These are phyloP conservation scores for Malacoraja senta DNA, from an alignment of 2,797 vertebrate species.

Conservation along the genomic window DNA sequence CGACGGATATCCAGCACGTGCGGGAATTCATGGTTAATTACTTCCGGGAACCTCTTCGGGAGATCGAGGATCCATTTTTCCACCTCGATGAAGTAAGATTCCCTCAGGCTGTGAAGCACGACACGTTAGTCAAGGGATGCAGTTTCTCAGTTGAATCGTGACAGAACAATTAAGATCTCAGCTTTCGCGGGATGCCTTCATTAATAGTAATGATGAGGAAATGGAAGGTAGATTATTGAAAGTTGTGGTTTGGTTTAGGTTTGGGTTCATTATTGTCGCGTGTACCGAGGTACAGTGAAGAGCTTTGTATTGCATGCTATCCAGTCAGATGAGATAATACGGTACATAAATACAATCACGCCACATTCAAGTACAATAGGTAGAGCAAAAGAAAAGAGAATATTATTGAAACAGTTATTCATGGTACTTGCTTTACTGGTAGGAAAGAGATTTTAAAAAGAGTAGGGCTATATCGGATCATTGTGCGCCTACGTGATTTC, in stretches of 20 bases:
- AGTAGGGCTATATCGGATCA: neutral
- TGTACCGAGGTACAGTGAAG: no score
- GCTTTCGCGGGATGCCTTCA: neutral
- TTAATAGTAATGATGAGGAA: neutral
- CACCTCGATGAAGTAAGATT: conserved; percentile 78
- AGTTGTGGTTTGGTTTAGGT: neutral
- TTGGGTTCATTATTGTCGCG: no score
- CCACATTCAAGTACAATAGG: no score
- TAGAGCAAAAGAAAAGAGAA: no score
- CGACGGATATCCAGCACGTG: conserved; percentile 73
- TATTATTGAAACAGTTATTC: no score
- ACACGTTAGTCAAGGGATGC: neutral
- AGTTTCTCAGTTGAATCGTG: no score
- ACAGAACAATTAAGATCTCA: no score
- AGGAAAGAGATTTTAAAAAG: neutral
- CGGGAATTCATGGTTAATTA: conserved; percentile 90
- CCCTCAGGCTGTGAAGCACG: neutral
- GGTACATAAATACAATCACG: no score
- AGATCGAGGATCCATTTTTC: conserved; percentile 91
- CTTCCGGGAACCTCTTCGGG: conserved; percentile 85
- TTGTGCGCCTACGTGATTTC: neutral
- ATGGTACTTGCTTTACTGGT: no score
- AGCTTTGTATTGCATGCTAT: no score
- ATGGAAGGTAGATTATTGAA: neutral
- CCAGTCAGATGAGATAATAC: no score